These are phyloP conservation scores for Thymelicus acteon DNA, from an alignment of 2,888 invertebrate genomes.

Conservation along the genomic window DNA sequence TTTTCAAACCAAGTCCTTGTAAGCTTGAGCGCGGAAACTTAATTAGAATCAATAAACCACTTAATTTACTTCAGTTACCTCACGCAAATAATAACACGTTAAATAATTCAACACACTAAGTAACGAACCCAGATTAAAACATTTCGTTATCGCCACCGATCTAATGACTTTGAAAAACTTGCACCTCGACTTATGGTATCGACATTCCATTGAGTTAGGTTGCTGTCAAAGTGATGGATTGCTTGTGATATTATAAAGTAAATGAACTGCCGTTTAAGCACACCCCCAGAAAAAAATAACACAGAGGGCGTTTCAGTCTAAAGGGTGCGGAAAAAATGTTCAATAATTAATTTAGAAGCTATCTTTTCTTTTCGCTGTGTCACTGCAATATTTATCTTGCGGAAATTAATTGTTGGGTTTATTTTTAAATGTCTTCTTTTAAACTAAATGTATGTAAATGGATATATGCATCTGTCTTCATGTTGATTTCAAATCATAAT, in stretches of 20 bases:
- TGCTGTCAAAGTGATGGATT: slow-evolving; percentile 75
- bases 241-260: slow-evolving; percentile 71
- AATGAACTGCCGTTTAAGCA: slow-evolving; percentile 71
- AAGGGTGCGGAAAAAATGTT: slow-evolving; percentile 34
- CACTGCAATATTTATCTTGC: neutral
- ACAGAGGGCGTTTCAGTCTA: neutral
- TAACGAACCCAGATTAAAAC: slow-evolving; percentile 29
- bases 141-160: slow-evolving; percentile 36
- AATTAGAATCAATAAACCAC: slow-evolving; percentile 20
- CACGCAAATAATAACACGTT: slow-evolving; percentile 30
- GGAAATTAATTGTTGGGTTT: neutral
- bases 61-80: slow-evolving; percentile 28
- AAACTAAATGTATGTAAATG: too few relatives aligned
- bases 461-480: too few relatives aligned
- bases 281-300: slow-evolving; percentile 39
- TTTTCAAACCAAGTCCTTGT: too few relatives aligned
- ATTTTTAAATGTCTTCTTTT: too few relatives aligned
- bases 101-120: slow-evolving; percentile 37
- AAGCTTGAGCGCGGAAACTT: neutral
- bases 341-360: slow-evolving; percentile 21
- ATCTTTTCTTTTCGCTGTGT: slow-evolving; percentile 12
- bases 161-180: slow-evolving; percentile 39
- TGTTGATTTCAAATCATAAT: too few relatives aligned
- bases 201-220: slow-evolving; percentile 62
- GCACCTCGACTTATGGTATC: slow-evolving; percentile 54